Evolutionary conservation across 2,113 vertebrate species (phyloP).

Genomic region (Trachemys scripta): DNA sequence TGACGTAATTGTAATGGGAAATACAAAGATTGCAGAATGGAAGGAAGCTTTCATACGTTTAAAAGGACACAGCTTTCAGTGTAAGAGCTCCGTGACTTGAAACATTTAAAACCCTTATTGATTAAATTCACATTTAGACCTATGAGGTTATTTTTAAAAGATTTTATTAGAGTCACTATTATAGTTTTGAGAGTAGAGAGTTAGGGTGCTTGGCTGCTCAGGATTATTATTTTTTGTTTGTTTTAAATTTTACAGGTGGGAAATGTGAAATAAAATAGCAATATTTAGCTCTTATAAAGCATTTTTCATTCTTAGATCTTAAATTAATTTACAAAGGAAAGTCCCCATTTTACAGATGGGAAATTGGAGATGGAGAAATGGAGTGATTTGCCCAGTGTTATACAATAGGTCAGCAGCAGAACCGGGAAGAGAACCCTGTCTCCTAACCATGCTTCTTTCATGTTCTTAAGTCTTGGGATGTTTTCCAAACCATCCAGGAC

Average conservation of each 20-base stretch:
- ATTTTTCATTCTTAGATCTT: background rate
- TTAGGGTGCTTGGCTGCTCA: background rate
- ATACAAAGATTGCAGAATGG: background rate
- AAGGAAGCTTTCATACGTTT: conserved; percentile 8
- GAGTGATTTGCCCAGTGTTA: background rate
- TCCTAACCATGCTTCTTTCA: background rate
- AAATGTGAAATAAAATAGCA: background rate
- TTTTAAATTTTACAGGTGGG: background rate
- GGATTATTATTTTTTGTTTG: background rate
- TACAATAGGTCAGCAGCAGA: background rate
- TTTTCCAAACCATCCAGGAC: background rate
- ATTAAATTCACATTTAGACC: background rate
- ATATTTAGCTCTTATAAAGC: background rate
- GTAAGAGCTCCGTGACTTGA: background rate
- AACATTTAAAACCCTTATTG: background rate
- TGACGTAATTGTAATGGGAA: conserved; percentile 14
- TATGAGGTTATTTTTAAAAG: background rate
- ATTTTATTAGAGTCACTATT: background rate
- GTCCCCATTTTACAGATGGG: background rate
- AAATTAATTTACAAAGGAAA: background rate
- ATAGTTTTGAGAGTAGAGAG: background rate
- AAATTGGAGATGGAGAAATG: background rate
- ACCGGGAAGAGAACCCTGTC: background rate
- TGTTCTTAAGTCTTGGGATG: background rate
- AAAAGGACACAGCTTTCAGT: background rate